Evolutionary conservation across 2,113 vertebrate species (phyloP).

Genomic region (Malurus elegans): DNA sequence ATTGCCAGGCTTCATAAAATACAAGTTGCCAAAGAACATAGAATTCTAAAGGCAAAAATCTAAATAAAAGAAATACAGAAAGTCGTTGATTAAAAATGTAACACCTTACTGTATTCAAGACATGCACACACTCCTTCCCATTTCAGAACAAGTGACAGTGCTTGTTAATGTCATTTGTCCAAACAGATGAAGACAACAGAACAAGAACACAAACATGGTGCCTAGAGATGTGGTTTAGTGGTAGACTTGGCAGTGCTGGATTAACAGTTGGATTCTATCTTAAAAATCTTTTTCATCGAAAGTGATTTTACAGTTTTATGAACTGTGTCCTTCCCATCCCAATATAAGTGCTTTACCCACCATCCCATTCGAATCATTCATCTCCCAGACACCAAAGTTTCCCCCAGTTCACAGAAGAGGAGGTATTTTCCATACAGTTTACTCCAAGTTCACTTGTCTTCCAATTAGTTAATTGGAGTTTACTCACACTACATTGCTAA

Average conservation of each 20-base stretch:
- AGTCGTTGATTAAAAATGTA: background rate
- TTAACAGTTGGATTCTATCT: background rate
- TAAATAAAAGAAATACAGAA: background rate
- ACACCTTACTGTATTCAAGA: background rate
- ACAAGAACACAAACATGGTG: background rate
- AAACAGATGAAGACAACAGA: background rate
- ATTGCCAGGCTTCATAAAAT: background rate
- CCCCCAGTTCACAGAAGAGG: background rate
- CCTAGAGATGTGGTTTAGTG: background rate
- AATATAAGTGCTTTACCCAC: rapidly evolving
- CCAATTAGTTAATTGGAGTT: background rate
- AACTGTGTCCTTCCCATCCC: background rate
- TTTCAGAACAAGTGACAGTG: background rate
- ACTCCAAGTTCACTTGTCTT: background rate
- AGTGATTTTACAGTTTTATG: background rate
- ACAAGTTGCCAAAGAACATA: background rate
- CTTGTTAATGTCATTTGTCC: background rate
- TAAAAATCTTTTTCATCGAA: background rate
- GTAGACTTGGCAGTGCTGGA: background rate
- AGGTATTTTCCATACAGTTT: background rate
- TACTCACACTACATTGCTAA: background rate
- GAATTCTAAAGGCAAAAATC: background rate
- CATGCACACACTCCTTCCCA: background rate
- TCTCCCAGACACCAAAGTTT: background rate
- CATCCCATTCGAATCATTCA: background rate